Percentiles rank a stretch among this genome's conserved stretches.
Conservation (phyloP, 2,113 vertebrate genomes). For the Onychostoma macrolepis region DNA sequence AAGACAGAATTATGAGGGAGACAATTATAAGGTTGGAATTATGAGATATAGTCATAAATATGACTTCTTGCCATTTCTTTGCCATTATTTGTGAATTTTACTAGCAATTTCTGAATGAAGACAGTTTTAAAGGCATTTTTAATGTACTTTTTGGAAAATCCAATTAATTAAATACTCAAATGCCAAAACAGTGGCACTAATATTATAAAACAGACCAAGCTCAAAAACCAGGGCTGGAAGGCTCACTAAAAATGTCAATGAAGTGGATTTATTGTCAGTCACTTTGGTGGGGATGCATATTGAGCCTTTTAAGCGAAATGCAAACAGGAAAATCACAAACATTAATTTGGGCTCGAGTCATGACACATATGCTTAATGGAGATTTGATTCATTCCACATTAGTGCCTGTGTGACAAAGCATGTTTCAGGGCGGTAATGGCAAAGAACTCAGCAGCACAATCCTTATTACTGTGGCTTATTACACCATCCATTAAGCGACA, state of each 20-base stretch:
- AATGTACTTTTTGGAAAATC: not conserved
- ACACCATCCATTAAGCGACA: conserved; percentile 30
- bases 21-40: too few relatives aligned
- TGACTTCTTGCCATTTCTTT: not conserved
- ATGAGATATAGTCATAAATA: not conserved
- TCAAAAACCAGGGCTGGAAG: not conserved
- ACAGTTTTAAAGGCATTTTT: not conserved
- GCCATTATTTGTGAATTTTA: not conserved
- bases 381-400: conserved; percentile 39
- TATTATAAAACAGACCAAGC: not conserved
- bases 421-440: conserved; percentile 31
- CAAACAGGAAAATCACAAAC: conserved; percentile 16
- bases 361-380: conserved; percentile 22
- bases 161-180: not conserved
- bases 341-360: not conserved
- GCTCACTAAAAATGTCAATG: not conserved
- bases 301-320: not conserved
- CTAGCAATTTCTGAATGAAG: not conserved
- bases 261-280: not conserved
- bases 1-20: too few relatives aligned
- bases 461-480: conserved; percentile 31
- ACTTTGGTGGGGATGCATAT: not conserved
- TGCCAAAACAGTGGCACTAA: not conserved
- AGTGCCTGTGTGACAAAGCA: not conserved
- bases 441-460: not conserved